Percentiles rank a stretch among this genome's conserved stretches.
phyloP scores from a whole-genome alignment of 2,888 invertebrate species.

The Listrodromus nycthemerus region DNA sequence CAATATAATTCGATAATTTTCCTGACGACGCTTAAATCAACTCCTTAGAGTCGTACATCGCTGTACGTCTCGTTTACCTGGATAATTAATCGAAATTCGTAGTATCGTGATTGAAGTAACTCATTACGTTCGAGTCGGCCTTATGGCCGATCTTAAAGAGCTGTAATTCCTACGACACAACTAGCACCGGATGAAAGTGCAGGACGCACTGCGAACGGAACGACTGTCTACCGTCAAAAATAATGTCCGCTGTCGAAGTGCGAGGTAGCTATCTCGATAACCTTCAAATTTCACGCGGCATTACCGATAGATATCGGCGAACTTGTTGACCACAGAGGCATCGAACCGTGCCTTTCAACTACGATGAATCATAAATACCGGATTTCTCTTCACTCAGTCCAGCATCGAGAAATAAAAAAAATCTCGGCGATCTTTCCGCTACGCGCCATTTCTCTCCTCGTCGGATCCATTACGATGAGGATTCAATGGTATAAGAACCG shows the following conservation, averaged over 20 bases:
- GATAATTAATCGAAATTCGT: not conserved
- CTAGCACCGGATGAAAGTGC: not conserved
- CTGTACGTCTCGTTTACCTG: not conserved
- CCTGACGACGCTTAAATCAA: not conserved
- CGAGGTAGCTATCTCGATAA: slow-evolving; percentile 46
- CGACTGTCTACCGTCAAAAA: not conserved
- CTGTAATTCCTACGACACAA: not conserved
- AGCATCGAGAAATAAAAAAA: not conserved
- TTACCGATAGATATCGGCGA: slow-evolving; percentile 32
- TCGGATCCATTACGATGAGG: not conserved
- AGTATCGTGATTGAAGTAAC: not conserved
- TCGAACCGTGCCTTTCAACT: slow-evolving; percentile 15
- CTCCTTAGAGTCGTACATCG: not conserved
- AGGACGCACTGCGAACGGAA: not conserved
- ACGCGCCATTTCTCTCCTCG: not conserved
- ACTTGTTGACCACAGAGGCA: slow-evolving; percentile 18
- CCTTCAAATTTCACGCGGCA: slow-evolving; percentile 47
- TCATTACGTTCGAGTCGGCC: not conserved
- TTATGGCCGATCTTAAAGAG: not conserved
- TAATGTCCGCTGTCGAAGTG: slow-evolving; percentile 16
- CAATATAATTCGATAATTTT: not conserved
- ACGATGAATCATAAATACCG: slow-evolving; percentile 13
- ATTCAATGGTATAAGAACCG: slow-evolving; percentile 37
- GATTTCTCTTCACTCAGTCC: not conserved
- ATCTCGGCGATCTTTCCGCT: not conserved